Conservation (phyloP, 2,797 vertebrate genomes). For the Danio tinwini region DNA sequence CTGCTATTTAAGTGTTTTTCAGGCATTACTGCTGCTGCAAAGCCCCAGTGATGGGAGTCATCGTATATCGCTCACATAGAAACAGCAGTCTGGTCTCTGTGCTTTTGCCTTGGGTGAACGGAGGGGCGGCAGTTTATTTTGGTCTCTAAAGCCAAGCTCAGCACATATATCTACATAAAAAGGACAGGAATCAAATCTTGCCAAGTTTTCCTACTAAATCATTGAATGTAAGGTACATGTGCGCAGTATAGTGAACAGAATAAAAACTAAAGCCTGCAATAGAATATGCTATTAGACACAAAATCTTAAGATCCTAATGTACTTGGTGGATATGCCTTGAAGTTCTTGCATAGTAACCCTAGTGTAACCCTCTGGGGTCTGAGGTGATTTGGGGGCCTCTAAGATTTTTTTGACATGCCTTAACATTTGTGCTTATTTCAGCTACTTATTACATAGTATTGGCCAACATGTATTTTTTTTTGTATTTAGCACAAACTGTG, state of each 20-base stretch:
- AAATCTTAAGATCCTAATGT: constrained; percentile 6
- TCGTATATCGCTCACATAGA: constrained; percentile 65
- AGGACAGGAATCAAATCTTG: constrained; percentile 13
- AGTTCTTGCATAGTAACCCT: not conserved
- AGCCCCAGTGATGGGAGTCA: constrained; percentile 72
- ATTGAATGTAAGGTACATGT: constrained; percentile 20
- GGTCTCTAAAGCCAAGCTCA: constrained; percentile 33
- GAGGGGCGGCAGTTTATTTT: constrained; percentile 47
- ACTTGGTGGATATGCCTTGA: not conserved
- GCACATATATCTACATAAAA: constrained; percentile 33
- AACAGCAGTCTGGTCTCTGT: constrained; percentile 45
- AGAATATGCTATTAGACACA: constrained; percentile 12
- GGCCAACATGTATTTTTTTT: too few species aligned
- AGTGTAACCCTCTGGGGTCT: not conserved
- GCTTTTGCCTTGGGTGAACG: constrained; percentile 47
- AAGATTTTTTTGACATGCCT: too few species aligned
- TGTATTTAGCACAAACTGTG: too few species aligned
- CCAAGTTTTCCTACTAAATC: constrained; percentile 16
- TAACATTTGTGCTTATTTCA: too few species aligned
- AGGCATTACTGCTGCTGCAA: constrained; percentile 68
- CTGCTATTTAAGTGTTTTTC: constrained; percentile 73
- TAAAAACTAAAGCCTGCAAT: not conserved
- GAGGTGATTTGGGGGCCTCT: too few species aligned
- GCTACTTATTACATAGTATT: too few species aligned
- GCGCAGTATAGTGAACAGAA: not conserved